Evolutionary conservation across 2,113 vertebrate species (phyloP).

Genomic region (Meles meles): DNA sequence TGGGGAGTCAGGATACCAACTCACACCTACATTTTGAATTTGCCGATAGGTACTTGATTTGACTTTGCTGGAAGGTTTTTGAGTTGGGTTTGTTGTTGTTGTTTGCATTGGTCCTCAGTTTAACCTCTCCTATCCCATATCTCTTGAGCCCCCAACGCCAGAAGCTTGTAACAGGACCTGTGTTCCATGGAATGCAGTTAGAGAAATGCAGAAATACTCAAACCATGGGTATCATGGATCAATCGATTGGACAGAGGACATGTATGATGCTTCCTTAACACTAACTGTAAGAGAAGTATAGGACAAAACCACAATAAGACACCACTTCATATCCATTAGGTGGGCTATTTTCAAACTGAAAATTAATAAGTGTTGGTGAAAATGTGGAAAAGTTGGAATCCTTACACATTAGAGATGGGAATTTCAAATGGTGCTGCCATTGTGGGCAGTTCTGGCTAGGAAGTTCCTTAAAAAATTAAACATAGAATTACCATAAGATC

Average conservation of each 20-base stretch:
- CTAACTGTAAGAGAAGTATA: not conserved
- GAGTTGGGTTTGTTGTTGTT: not conserved
- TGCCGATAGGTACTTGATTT: not conserved
- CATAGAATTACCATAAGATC: not conserved
- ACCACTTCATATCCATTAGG: not conserved
- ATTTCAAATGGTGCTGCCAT: not conserved
- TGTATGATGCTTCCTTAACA: not conserved
- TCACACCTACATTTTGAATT: not conserved
- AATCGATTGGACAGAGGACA: not conserved
- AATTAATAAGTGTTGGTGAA: not conserved
- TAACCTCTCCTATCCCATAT: not conserved
- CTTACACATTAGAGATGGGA: rapidly evolving
- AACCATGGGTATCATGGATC: not conserved
- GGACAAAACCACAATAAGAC: not conserved
- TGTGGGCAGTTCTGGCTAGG: not conserved
- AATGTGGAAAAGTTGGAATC: not conserved
- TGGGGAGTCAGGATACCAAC: no score
- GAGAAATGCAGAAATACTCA: not conserved
- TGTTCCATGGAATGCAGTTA: not conserved
- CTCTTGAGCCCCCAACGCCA: not conserved
- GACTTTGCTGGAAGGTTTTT: not conserved
- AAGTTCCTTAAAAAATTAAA: not conserved
- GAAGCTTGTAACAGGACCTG: not conserved
- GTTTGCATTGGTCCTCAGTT: not conserved
- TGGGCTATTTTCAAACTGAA: not conserved